Base-by-base conservation (phyloP, 2,113 vertebrate genomes). In the Potamarius usumacintae region DNA sequence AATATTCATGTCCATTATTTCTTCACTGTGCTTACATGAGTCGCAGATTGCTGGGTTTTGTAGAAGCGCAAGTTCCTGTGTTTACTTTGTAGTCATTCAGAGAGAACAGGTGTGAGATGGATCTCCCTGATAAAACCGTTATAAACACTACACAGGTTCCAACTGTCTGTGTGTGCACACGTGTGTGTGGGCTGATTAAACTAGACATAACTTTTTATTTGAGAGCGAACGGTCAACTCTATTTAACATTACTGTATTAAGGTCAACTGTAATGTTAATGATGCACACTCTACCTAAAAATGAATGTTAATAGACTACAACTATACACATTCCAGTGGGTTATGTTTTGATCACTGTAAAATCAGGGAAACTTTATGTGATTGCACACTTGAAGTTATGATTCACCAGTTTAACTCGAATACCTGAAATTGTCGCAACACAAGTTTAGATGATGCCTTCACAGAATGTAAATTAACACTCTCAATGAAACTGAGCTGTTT, bases 71-170 rank as follows among this genome's bases (percentile, higher is more conserved):
- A 65, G 14, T 76, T 58, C 30, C 50, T 78, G 20, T 63, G 53
- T 90, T 88, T 87, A 69, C 84, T 42, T 20, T 80, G 72, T 42
- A 63, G 82, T 53, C 52, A 48, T 65, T 85, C 69, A 76, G 48
- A 69, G 15, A 86, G 87, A 93, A 93, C 94, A 95, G 94, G 94
- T 94, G 93, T 90, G 92, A 71, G 89, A 90, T 90, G 52, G 77
- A 89, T 89, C 86, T 90, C 77, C 81, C 84, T 88, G 91, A 92
- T 91, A 94, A 95, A 94, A 88, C 92, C 65, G 90, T 79, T 27
- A 85, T 42, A 90, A 93, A 93, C 87, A 89, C 84, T 84, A 82
- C 63, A 89, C 90, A 91, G 53, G 90, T 92, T 92, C 85, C 89
- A 86, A 90, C 91, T 86, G 77, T 34, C 71, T 34, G 52, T 17